Evolutionary conservation across 2,113 vertebrate genomes (phyloP).

Genomic region (Pampusana beccarii): DNA sequence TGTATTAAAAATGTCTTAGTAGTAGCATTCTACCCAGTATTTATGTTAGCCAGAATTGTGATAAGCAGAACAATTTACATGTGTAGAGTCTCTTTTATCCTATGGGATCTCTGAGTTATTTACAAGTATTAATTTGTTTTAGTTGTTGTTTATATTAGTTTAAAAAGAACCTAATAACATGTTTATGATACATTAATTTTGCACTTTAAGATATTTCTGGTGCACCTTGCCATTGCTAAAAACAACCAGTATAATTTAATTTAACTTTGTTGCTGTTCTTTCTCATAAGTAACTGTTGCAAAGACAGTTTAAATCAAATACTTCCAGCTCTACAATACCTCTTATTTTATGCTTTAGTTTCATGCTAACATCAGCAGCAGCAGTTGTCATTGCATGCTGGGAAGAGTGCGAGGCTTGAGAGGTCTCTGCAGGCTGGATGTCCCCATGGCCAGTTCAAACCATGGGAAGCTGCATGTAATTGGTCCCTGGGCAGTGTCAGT

Average conservation of each 20-base stretch:
- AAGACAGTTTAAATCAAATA: slow-evolving; percentile 1
- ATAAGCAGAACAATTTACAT: background rate
- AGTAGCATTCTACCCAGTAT: background rate
- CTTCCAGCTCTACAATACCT: background rate
- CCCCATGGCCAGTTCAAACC: rapidly evolving
- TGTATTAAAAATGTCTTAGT: background rate
- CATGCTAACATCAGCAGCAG: background rate
- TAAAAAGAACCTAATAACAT: background rate
- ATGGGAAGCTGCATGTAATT: background rate
- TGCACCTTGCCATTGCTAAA: background rate
- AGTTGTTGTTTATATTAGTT: background rate
- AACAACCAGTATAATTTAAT: background rate
- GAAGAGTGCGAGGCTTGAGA: rapidly evolving
- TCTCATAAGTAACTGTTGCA: background rate
- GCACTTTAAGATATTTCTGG: background rate
- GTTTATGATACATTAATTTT: slow-evolving; percentile 13
- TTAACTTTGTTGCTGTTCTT: background rate
- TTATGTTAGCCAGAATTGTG: background rate
- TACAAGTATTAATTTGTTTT: background rate
- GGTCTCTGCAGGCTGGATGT: background rate
- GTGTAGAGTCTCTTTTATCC: background rate
- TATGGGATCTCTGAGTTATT: background rate
- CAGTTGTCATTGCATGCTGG: background rate
- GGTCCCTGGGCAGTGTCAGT: background rate
- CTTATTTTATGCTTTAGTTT: background rate